phyloP scores from a whole-genome alignment of 2,113 vertebrate species.

The Microtus ochrogaster region DNA sequence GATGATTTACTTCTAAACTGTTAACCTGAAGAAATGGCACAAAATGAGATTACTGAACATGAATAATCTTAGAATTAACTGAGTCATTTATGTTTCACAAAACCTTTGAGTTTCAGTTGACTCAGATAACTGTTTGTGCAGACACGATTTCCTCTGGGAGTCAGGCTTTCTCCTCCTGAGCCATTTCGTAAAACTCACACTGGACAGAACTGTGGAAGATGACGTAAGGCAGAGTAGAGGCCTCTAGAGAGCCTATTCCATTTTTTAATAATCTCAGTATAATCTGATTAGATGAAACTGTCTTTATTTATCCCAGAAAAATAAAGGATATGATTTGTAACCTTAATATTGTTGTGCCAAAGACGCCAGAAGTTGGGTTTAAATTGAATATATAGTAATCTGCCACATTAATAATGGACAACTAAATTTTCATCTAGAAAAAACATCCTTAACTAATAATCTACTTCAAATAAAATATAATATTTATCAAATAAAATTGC shows the following conservation, averaged over 20 bases:
- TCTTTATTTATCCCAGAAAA: background rate
- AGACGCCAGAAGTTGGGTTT: background rate
- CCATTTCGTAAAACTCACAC: background rate
- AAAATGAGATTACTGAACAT: background rate
- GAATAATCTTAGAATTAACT: background rate
- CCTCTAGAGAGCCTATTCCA: background rate
- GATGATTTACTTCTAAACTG: background rate
- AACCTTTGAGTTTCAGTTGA: background rate
- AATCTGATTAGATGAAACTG: background rate
- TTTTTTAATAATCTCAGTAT: constrained; percentile 15
- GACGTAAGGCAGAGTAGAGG: background rate
- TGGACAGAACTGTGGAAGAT: background rate
- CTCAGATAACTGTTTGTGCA: background rate
- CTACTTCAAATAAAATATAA: constrained; percentile 6
- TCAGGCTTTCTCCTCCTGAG: background rate
- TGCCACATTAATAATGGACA: background rate
- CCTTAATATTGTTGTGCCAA: background rate
- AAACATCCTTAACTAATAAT: background rate
- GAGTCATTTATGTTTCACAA: constrained; percentile 45
- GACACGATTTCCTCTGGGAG: background rate
- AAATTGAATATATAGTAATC: background rate
- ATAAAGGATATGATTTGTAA: background rate
- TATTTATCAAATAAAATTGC: background rate
- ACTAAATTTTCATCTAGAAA: constrained; percentile 7
- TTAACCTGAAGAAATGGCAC: background rate